phyloP scores from a whole-genome alignment of 2,888 invertebrate species.

The Drosophila anomalata region DNA sequence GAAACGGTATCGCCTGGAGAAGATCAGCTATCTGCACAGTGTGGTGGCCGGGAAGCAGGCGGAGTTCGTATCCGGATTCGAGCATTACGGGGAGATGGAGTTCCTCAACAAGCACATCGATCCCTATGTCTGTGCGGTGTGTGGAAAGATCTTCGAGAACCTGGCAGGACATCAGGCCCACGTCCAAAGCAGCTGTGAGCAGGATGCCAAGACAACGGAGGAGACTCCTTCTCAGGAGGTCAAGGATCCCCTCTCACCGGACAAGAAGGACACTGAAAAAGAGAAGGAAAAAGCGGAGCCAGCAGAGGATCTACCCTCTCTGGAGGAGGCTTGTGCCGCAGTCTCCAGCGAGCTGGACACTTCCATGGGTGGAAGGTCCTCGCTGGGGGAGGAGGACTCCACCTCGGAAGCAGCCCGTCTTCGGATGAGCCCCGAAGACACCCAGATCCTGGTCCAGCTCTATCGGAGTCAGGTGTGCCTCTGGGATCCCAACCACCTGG shows the following conservation, averaged over 20 bases:
- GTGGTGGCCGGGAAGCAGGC: constrained; percentile 66
- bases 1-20: constrained; percentile 78
- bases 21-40: constrained; percentile 72
- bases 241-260: background rate
- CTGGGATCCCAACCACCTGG: constrained; percentile 78
- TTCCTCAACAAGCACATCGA: constrained; percentile 79
- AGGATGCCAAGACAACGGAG: background rate
- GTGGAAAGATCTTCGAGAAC: constrained; percentile 76
- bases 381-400: background rate
- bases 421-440: constrained; percentile 58
- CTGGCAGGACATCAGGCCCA: constrained; percentile 65
- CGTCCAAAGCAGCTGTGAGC: constrained; percentile 59
- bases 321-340: constrained; percentile 32
- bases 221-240: background rate
- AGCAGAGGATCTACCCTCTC: constrained; percentile 4
- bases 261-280: background rate
- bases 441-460: constrained; percentile 65
- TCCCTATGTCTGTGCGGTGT: constrained; percentile 74
- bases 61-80: constrained; percentile 66
- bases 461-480: constrained; percentile 66
- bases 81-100: constrained; percentile 74
- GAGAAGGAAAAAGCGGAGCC: background rate
- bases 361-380: background rate
- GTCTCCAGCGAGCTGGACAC: constrained; percentile 1
- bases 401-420: constrained; percentile 34